phyloP scores from a whole-genome alignment of 2,113 vertebrate genomes.

The Sprattus sprattus region DNA sequence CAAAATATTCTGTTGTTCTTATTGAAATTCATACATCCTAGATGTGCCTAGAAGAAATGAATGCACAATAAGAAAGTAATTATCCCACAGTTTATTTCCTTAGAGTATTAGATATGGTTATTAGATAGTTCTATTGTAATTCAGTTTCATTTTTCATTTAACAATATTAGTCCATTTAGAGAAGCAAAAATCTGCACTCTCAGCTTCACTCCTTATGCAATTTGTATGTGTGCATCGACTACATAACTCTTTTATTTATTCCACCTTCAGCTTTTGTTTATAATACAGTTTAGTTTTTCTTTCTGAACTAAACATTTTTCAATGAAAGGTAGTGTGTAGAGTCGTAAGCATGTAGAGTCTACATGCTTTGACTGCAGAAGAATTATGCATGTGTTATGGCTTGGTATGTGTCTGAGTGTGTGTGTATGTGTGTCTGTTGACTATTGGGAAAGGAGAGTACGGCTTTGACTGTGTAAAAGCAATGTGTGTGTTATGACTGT shows the following conservation, averaged over 20 bases:
- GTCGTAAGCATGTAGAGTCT: too few species aligned
- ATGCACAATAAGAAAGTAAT: not conserved
- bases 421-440: not conserved
- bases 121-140: not conserved
- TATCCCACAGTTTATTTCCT: not conserved
- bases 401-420: not conserved
- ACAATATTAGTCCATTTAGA: not conserved
- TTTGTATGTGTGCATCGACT: not conserved
- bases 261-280: not conserved
- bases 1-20: not conserved
- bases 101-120: not conserved
- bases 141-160: not conserved
- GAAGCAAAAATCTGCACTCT: not conserved
- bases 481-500: not conserved
- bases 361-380: too few species aligned
- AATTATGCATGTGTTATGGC: too few species aligned
- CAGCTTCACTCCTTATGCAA: not conserved
- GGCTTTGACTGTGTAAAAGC: too few species aligned
- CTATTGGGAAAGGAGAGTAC: not conserved
- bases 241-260: not conserved
- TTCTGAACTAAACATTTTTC: not conserved
- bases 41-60: not conserved
- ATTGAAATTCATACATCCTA: not conserved
- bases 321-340: not conserved
- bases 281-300: not conserved